phyloP scores from a whole-genome alignment of 1,140 invertebrate genomes.

The Bombus confusus region DNA sequence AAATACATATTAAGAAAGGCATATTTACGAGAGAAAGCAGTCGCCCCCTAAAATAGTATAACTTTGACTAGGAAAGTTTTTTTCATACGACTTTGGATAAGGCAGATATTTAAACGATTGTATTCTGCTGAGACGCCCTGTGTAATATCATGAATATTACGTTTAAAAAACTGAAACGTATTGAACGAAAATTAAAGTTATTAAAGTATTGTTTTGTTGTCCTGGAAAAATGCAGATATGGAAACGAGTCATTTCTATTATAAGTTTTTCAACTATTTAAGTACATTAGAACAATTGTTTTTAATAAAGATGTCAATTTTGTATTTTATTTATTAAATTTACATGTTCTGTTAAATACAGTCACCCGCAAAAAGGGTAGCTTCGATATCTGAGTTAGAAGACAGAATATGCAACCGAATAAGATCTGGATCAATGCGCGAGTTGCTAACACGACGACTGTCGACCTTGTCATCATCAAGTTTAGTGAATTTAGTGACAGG shows the following conservation, averaged over 20 bases:
- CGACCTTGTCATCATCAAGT: conserved; percentile 63
- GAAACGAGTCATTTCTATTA: too few species aligned
- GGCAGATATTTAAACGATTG: too few species aligned
- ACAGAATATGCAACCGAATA: background rate
- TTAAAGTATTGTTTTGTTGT: too few species aligned
- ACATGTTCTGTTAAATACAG: conserved; percentile 3
- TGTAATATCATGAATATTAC: too few species aligned
- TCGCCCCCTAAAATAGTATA: background rate
- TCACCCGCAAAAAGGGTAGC: conserved; percentile 45
- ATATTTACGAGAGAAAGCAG: background rate
- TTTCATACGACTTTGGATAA: too few species aligned
- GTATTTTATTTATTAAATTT: background rate
- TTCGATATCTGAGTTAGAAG: conserved; percentile 48
- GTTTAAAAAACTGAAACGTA: too few species aligned
- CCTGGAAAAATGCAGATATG: too few species aligned
- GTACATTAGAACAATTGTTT: background rate
- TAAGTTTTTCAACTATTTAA: background rate
- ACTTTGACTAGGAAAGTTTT: too few species aligned
- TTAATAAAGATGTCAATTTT: background rate
- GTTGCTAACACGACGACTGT: conserved; percentile 31
- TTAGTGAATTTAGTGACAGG: conserved; percentile 70
- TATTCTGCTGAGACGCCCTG: too few species aligned
- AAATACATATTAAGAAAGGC: background rate
- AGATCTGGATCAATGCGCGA: conserved; percentile 49
- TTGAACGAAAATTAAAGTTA: too few species aligned